These are phyloP conservation scores for Drosophila burlai DNA, from an alignment of 1,140 invertebrate species.

Conservation along the genomic window DNA sequence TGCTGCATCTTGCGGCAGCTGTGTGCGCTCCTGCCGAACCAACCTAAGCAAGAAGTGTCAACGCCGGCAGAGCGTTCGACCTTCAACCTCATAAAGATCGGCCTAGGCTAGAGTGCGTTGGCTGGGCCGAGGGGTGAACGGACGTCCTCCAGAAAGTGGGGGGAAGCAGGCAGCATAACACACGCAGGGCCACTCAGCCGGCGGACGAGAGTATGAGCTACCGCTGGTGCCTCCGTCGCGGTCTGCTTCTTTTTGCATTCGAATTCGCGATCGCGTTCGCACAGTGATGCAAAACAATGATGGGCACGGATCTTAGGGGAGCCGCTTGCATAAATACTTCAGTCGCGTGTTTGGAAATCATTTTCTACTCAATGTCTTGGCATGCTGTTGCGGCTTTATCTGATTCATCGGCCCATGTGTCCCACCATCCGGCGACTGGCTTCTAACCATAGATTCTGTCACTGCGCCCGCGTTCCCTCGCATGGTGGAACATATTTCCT, in stretches of 20 bases:
- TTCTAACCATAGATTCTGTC: constrained; percentile 32
- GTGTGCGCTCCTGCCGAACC: constrained; percentile 24
- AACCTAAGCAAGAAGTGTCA: constrained; percentile 72
- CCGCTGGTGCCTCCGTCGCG: constrained; percentile 56
- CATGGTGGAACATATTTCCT: constrained; percentile 26
- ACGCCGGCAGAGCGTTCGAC: constrained; percentile 21
- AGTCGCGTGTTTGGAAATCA: constrained; percentile 84
- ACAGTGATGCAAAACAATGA: constrained; percentile 73
- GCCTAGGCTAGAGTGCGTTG: not conserved
- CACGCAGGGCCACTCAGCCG: constrained; percentile 71
- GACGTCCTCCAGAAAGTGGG: constrained; percentile 68
- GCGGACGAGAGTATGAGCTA: constrained; percentile 13
- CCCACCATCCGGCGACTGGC: not conserved
- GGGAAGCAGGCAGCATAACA: constrained; percentile 74
- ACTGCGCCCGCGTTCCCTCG: constrained; percentile 22
- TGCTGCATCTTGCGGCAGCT: constrained; percentile 32
- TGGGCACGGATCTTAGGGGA: constrained; percentile 25
- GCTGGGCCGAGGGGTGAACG: constrained; percentile 42
- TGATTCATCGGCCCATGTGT: constrained; percentile 67
- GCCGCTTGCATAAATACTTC: constrained; percentile 74
- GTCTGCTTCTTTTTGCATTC: constrained; percentile 70
- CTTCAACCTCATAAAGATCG: constrained; percentile 14
- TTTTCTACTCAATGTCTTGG: constrained; percentile 84
- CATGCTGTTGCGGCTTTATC: constrained; percentile 81
- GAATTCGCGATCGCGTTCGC: constrained; percentile 45